Percentiles rank a stretch among this genome's conserved stretches.
Conservation (phyloP, 2,113 vertebrate species). For the Suricata suricatta region DNA sequence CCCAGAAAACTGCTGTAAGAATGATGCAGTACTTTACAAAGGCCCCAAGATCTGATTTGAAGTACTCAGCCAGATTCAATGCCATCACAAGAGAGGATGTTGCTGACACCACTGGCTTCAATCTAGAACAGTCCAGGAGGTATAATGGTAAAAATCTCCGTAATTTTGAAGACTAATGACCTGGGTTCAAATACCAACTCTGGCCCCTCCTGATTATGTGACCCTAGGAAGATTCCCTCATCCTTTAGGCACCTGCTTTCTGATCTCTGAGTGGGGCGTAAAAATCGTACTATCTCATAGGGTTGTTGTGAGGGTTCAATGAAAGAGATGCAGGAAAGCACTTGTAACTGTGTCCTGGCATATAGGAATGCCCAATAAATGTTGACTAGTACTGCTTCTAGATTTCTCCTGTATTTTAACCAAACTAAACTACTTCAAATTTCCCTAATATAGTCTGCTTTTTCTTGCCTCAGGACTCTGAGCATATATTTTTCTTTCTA, state of each 20-base stretch:
- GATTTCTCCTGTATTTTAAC: slow-evolving; percentile 31
- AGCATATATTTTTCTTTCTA: not conserved
- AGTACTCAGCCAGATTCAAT: not conserved
- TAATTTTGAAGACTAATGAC: slow-evolving; percentile 5
- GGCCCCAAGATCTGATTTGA: not conserved
- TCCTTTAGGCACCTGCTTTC: not conserved
- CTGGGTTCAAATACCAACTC: slow-evolving; percentile 42
- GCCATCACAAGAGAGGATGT: not conserved
- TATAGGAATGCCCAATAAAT: not conserved
- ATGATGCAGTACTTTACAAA: not conserved
- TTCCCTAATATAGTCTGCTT: not conserved
- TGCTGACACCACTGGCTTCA: not conserved
- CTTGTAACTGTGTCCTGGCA: not conserved
- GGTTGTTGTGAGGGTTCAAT: slow-evolving; percentile 22
- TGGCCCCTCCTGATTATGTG: not conserved
- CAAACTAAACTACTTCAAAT: not conserved
- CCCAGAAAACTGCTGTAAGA: not conserved
- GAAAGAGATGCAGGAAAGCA: not conserved
- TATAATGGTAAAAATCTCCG: not conserved
- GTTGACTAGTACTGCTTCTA: slow-evolving; percentile 2
- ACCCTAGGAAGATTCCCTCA: not conserved
- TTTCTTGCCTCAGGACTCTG: not conserved
- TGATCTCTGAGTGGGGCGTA: slow-evolving; percentile 30
- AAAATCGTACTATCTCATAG: slow-evolving; percentile 9
- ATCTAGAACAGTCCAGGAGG: not conserved